Percentiles rank a stretch among this genome's conserved stretches.
phyloP scores from a whole-genome alignment of 2,888 invertebrate genomes.

The Eubasilissa splendida region DNA sequence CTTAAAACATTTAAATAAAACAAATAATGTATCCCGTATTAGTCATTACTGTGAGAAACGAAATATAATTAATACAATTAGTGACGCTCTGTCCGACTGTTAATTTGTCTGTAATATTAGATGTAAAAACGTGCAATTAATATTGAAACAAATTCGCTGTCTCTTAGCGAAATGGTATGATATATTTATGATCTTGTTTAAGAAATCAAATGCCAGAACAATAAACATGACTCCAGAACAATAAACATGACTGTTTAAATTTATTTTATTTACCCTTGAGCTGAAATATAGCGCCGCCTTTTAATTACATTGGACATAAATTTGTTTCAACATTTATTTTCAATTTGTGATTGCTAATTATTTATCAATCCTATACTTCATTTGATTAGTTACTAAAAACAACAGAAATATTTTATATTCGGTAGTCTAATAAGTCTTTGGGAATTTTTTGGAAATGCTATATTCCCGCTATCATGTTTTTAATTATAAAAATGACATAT shows the following conservation, averaged over 20 bases:
- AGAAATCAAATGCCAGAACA: slow-evolving; percentile 36
- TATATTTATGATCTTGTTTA: slow-evolving; percentile 37
- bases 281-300: slow-evolving; percentile 24
- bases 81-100: slow-evolving; percentile 6
- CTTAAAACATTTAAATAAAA: not conserved
- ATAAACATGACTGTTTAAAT: slow-evolving; percentile 33
- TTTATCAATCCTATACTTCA: too few species aligned
- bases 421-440: too few species aligned
- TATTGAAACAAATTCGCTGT: slow-evolving; percentile 22
- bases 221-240: slow-evolving; percentile 35
- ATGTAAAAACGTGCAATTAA: slow-evolving; percentile 13
- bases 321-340: not conserved
- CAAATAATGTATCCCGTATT: not conserved
- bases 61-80: slow-evolving; percentile 23
- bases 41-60: not conserved
- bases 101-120: slow-evolving; percentile 2
- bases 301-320: slow-evolving; percentile 19
- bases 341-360: too few species aligned
- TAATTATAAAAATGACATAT: too few species aligned
- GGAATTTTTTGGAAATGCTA: too few species aligned
- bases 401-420: too few species aligned
- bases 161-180: slow-evolving; percentile 12
- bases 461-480: too few species aligned
- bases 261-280: slow-evolving; percentile 35
- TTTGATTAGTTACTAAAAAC: too few species aligned